These are phyloP conservation scores for Formicarius rufipectus DNA, from an alignment of 2,113 vertebrate genomes.

Conservation along the genomic window DNA sequence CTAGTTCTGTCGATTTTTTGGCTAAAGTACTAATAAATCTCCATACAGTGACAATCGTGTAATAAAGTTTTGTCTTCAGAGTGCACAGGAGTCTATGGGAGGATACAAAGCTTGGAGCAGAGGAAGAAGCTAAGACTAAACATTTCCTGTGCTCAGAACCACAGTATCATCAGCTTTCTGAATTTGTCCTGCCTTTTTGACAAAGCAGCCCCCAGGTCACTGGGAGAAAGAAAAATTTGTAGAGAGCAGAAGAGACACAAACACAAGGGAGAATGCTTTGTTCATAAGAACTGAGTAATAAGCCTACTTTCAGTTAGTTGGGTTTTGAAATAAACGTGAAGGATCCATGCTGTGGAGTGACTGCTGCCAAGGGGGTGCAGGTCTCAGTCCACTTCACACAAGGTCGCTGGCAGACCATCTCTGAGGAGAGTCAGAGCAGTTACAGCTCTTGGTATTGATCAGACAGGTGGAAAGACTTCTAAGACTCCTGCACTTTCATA, in stretches of 20 bases:
- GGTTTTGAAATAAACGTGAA: neutral
- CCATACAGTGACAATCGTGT: neutral
- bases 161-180: neutral
- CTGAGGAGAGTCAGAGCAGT: conserved; percentile 14
- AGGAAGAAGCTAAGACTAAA: neutral
- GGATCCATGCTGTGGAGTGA: neutral
- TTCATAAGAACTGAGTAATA: neutral
- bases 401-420: neutral
- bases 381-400: neutral
- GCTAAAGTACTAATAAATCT: neutral
- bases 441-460: neutral
- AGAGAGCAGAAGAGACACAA: neutral
- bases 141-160: neutral
- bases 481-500: neutral
- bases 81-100: neutral
- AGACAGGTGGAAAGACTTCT: conserved; percentile 18
- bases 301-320: neutral
- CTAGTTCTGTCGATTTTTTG: neutral
- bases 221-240: neutral
- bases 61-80: rapidly evolving
- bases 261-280: neutral
- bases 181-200: neutral
- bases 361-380: neutral
- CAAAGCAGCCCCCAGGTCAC: neutral
- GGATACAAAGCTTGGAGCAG: neutral